phyloP scores from a whole-genome alignment of 2,888 invertebrate species.

The Halictus quadricinctus region DNA sequence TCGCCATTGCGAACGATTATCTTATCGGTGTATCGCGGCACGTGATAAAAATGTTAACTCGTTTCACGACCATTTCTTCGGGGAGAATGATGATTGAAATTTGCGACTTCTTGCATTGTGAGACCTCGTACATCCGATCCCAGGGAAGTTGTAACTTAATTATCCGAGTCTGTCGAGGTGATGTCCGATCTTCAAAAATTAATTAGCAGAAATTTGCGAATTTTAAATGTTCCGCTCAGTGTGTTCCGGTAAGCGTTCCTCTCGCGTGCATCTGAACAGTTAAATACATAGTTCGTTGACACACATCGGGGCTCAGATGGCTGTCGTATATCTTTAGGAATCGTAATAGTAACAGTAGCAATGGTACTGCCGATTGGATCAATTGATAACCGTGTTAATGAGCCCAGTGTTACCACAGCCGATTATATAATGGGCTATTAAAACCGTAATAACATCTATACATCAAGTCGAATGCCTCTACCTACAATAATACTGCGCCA shows the following conservation, averaged over 20 bases:
- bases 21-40: constrained; percentile 35
- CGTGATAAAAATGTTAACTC: constrained; percentile 21
- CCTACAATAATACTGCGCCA: neutral
- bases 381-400: constrained; percentile 23
- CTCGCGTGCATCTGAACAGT: neutral
- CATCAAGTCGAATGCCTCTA: neutral
- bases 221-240: no score
- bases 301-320: neutral
- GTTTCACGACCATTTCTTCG: neutral
- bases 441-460: constrained; percentile 6
- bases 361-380: constrained; percentile 4
- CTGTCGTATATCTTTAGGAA: neutral
- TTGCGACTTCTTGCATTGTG: neutral
- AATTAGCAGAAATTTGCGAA: no score
- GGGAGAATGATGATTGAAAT: neutral
- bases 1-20: constrained; percentile 11
- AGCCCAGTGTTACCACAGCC: constrained; percentile 10
- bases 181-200: no score
- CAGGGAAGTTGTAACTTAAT: neutral
- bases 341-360: constrained; percentile 9
- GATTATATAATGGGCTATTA: constrained; percentile 27
- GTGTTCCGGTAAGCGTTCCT: no score
- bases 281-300: neutral
- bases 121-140: neutral
- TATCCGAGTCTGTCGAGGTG: no score